A percentile compares a stretch with the other conserved stretches of the same genome.
Evolutionary conservation across 2,888 invertebrate genomes (phyloP).

Genomic region (Mythimna ferrago): DNA sequence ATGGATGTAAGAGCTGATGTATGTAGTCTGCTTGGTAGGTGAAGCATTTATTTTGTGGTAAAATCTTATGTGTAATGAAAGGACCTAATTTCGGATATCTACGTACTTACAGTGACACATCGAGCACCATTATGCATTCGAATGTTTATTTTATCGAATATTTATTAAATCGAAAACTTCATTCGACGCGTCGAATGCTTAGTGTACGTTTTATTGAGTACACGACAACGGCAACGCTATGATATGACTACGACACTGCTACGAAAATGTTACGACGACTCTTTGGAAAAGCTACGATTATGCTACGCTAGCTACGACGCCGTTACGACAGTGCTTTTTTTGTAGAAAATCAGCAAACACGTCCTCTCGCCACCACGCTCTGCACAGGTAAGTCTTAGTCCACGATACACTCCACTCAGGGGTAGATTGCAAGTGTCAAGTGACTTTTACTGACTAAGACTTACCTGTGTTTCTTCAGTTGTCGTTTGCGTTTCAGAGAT

Average conservation of each 20-base stretch:
- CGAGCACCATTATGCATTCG: too few species aligned
- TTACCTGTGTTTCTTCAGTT: too few species aligned
- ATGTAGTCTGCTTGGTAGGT: not conserved
- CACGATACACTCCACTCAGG: too few species aligned
- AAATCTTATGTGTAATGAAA: not conserved
- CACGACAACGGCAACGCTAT: not conserved
- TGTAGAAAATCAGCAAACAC: too few species aligned
- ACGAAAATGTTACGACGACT: not conserved
- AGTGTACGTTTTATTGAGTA: not conserved
- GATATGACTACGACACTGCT: not conserved
- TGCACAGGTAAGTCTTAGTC: too few species aligned
- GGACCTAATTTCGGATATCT: not conserved
- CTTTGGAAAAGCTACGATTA: not conserved
- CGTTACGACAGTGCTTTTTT: not conserved
- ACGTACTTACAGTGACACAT: not conserved
- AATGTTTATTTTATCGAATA: not conserved
- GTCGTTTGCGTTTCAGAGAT: too few species aligned
- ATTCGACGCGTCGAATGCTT: not conserved
- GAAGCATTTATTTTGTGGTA: not conserved
- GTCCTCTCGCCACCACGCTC: too few species aligned
- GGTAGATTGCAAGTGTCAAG: too few species aligned
- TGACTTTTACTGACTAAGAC: too few species aligned
- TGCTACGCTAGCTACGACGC: not conserved
- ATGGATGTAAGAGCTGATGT: not conserved
- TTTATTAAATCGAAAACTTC: not conserved